Conservation (phyloP, 2,113 vertebrate genomes). For the Herpailurus yagouaroundi region DNA sequence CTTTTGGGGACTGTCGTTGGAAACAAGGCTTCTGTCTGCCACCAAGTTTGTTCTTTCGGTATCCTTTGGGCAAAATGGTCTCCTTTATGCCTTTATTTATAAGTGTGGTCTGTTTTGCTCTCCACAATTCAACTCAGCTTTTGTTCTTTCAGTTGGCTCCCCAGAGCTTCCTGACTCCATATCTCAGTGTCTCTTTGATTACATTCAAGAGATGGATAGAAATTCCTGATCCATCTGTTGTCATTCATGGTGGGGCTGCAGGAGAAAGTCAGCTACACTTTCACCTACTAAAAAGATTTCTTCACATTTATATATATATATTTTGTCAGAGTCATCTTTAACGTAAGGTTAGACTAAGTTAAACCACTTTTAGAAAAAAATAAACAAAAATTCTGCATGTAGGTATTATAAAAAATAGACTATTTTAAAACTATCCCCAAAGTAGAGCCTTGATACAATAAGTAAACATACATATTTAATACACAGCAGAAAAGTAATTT, state of each 20-base stretch:
- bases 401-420: neutral
- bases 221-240: neutral
- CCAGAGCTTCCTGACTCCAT: neutral
- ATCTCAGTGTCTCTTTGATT: neutral
- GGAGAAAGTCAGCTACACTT: neutral
- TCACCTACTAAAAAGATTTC: neutral
- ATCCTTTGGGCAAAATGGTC: neutral
- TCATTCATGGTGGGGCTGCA: neutral
- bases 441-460: neutral
- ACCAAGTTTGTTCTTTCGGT: neutral
- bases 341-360: neutral
- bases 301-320: neutral
- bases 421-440: neutral
- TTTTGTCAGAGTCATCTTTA: neutral
- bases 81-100: neutral
- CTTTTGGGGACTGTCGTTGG: neutral
- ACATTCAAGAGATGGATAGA: neutral
- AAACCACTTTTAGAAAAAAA: neutral
- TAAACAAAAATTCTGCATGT: neutral
- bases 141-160: neutral
- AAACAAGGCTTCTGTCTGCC: neutral
- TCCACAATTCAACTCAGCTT: neutral
- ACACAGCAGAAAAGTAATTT: neutral
- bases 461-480: neutral
- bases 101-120: neutral